phyloP scores from a whole-genome alignment of 2,888 invertebrate species.

The Eristalis tenax region DNA sequence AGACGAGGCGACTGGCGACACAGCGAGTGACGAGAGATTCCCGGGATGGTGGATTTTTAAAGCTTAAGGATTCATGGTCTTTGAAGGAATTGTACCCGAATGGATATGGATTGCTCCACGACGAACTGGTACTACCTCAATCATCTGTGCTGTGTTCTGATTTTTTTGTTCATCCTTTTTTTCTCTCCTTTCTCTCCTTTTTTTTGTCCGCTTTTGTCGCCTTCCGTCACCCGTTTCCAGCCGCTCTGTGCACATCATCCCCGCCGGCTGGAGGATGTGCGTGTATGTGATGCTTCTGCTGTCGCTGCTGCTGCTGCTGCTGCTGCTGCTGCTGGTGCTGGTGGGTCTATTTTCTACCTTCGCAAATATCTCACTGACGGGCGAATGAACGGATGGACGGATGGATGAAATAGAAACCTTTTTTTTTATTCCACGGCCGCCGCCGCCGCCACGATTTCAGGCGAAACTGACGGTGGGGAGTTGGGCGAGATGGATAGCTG shows the following conservation, averaged over 20 bases:
- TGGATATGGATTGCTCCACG: slow-evolving; percentile 61
- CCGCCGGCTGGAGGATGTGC: slow-evolving; percentile 34
- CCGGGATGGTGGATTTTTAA: slow-evolving; percentile 62
- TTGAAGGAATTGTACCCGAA: slow-evolving; percentile 62
- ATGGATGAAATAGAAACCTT: slow-evolving; percentile 70
- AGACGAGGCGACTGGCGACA: background rate
- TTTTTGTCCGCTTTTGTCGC: slow-evolving; percentile 1
- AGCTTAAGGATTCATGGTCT: slow-evolving; percentile 68
- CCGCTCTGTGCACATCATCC: slow-evolving; percentile 19
- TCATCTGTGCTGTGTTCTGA: slow-evolving; percentile 68
- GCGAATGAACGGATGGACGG: slow-evolving; percentile 68
- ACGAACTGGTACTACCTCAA: slow-evolving; percentile 71
- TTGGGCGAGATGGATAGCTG: slow-evolving; percentile 19
- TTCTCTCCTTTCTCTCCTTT: background rate
- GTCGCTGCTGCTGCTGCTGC: background rate
- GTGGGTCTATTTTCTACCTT: slow-evolving; percentile 69
- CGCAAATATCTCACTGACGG: slow-evolving; percentile 68
- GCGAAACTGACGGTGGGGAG: slow-evolving; percentile 20
- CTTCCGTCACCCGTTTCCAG: slow-evolving; percentile 5
- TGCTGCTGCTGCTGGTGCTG: background rate
- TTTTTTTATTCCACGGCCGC: slow-evolving; percentile 42
- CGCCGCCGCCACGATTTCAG: slow-evolving; percentile 33
- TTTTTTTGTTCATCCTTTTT: slow-evolving; percentile 32
- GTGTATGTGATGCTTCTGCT: slow-evolving; percentile 5
- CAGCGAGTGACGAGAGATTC: slow-evolving; percentile 13